A percentile compares a stretch with the other conserved stretches of the same genome.
Conservation (phyloP, 2,888 invertebrate species). For the Eupithecia abbreviata region DNA sequence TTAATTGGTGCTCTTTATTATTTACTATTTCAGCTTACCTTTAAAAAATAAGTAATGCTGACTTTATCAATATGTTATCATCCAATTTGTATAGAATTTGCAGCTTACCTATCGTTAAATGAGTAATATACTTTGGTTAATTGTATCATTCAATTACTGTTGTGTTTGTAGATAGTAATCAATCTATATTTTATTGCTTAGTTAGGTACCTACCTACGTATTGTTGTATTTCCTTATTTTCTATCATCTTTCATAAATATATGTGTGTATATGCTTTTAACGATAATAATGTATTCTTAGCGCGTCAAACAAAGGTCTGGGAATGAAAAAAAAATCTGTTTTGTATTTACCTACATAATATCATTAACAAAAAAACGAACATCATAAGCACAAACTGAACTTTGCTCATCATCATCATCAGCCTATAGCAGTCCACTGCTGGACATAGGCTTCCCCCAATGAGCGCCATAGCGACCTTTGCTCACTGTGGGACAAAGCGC, state of each 20-base stretch:
- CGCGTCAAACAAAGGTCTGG: too few species aligned
- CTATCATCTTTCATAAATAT: not conserved
- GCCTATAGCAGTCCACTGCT: too few species aligned
- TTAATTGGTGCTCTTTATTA: constrained; percentile 58
- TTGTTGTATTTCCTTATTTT: not conserved
- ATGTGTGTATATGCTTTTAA: too few species aligned
- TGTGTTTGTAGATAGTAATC: not conserved
- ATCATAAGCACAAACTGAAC: not conserved
- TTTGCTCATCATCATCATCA: too few species aligned
- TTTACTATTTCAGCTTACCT: constrained; percentile 17
- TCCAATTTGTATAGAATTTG: constrained; percentile 6
- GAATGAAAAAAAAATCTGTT: not conserved
- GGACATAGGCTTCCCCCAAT: too few species aligned
- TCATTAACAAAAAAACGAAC: not conserved
- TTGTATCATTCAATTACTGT: not conserved
- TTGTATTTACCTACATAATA: not conserved
- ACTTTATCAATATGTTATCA: too few species aligned
- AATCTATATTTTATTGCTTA: not conserved
- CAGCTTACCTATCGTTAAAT: not conserved
- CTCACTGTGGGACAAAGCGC: not conserved
- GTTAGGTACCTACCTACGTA: not conserved
- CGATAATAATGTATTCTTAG: not conserved
- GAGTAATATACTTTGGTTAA: not conserved
- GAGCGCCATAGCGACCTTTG: too few species aligned
- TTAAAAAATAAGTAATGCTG: not conserved